Evolutionary conservation across 2,797 vertebrate species (phyloP), one percentile per base, ranked within the genome.

Genomic region (Rhinogobio ventralis): DNA sequence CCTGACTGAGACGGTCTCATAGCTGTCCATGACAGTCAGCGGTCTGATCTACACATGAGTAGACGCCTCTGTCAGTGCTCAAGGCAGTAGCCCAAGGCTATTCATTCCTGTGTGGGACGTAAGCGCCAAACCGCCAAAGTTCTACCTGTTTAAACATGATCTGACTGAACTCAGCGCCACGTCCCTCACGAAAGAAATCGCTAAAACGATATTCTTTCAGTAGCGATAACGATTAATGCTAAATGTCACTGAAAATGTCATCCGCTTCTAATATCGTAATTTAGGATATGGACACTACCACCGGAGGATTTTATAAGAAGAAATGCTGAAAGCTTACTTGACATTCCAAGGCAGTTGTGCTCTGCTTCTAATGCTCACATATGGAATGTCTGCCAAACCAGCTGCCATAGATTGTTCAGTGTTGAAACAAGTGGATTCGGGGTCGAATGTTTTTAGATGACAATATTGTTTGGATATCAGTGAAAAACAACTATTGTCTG

Each of bases 211-310:
- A 76, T 71, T 66, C 80, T 66, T 78, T 71, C 46, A 53, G 73
- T 49, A 36, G 73, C 42, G 19, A 60, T 74, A 45, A 69, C 49
- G 64, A 73, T 79, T 82, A 76, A 53, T 46, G 71, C 66, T 62
- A 84, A 84, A 87, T 87, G 86, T 84, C 82, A 87, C 51, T 51
- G 82, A 84, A 87, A 87, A 87, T 87, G 82, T 68, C 86, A 84
- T 17, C 28, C 14, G 28, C 39, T 66, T 86, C 80, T 60, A 81
- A 76, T 74, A 51, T 79, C 36, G 78, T 49, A 36, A 87, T 84
- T 84, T 51, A 57, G 64, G 72, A 69, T 83, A 69, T 75, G 46
- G 72, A 74, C 71, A 69, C 25, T 60, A 74, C 66, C 33, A 51
- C 53, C 10, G 2, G 19, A 79, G 75, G 67, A 84, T 79, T 62